Conservation (phyloP, 1,140 invertebrate genomes). For the Holcopasites calliopsidis region DNA sequence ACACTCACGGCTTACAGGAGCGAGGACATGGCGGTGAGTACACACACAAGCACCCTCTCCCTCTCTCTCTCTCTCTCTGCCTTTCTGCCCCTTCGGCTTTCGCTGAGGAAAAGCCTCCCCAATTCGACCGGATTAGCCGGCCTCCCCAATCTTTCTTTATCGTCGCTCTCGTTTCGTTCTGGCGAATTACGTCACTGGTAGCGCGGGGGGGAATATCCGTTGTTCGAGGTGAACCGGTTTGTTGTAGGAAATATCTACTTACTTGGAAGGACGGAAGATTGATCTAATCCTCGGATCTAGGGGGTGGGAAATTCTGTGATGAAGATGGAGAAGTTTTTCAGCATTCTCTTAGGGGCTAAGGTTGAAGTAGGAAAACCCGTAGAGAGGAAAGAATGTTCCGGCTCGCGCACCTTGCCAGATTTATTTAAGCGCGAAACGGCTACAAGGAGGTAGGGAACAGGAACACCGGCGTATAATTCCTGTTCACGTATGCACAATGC, state of each 20-base stretch:
- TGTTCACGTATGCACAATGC: slow-evolving; percentile 9
- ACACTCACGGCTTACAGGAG: slow-evolving; percentile 91
- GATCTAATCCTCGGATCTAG: too few species aligned
- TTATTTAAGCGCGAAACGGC: too few species aligned
- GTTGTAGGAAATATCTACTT: background rate
- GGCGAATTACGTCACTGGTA: slow-evolving; percentile 26
- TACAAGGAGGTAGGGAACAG: too few species aligned
- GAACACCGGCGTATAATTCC: too few species aligned
- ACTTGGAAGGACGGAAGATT: too few species aligned
- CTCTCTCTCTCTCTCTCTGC: background rate
- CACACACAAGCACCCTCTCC: slow-evolving; percentile 27
- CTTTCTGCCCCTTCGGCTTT: background rate
- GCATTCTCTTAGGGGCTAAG: too few species aligned
- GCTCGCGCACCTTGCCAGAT: too few species aligned
- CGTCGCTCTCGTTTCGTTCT: background rate
- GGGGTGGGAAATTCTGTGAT: too few species aligned
- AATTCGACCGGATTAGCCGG: background rate
- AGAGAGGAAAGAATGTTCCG: too few species aligned
- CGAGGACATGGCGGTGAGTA: slow-evolving; percentile 92
- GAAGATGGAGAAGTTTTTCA: too few species aligned
- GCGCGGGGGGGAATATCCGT: background rate
- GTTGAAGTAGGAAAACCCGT: too few species aligned
- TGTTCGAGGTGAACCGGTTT: background rate
- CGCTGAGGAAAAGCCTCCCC: background rate
- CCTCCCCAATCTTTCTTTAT: background rate